Base-by-base conservation (phyloP, 2,113 vertebrate genomes). In the Atractosteus spatula region DNA sequence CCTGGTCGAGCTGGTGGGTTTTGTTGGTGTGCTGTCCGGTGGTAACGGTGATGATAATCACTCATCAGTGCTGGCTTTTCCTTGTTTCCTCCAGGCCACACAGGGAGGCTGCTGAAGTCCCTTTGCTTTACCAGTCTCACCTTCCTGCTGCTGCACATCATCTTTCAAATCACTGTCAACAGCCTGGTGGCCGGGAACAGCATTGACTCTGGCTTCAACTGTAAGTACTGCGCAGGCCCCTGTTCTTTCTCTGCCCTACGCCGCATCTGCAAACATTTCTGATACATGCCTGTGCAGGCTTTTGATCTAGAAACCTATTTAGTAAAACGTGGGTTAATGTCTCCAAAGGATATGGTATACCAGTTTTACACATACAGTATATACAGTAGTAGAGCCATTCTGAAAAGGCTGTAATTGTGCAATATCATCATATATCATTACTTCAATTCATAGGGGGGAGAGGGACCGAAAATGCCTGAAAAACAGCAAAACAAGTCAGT, bases 161-260 rank as follows among this genome's bases (percentile, higher is more conserved):
- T 98, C 89, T 98, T 97, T 86, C 97, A 99, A 88, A 97, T 98
- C 86, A 97, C 94, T 4, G 74, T 99, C 91, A 92, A 94, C 86
- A 98, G 96, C 84, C 93, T 99, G 44, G 91, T 96, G 87, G 95
- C 95, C 71, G 83, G 87, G 78, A 89, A 87, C 59, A 86, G 78
- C 68, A 94, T 98, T 66, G 13, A 81, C 51, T 83, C 93, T 63
- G 81, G 84, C 77, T 98, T 96, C 89, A 97, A 92, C 91, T 99
- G 97, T 99, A 82, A 98, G 97, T 98, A 91, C 63, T 71, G 17
- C 56, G 7, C 16, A 55, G 7, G 8, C 8, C n/a, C 41, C 5
- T 16, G 55, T 55, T 12, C 3, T 54, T 3, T 10, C 6, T 29
- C 43, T 54, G 14, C 55, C 57, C n/a, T n/a, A 7, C 14, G 4